A percentile compares a stretch with the other conserved stretches of the same genome.
phyloP scores from a whole-genome alignment of 2,797 vertebrate species.

The Telmatherina bonti region DNA sequence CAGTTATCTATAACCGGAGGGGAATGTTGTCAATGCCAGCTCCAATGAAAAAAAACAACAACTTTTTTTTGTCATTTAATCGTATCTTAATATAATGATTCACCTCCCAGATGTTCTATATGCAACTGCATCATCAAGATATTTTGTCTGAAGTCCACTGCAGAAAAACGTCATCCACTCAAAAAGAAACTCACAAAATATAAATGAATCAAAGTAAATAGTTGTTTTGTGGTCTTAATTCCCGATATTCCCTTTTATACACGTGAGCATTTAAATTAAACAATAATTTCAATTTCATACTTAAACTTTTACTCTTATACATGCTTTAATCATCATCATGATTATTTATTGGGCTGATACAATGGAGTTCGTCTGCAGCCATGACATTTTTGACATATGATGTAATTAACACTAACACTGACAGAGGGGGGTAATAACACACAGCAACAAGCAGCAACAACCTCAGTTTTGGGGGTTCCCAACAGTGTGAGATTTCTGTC shows the following conservation, averaged over 20 bases:
- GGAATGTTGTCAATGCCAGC: too few relatives aligned
- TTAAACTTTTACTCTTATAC: neutral
- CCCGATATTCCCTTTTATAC: neutral
- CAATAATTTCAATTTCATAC: neutral
- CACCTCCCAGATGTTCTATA: too few relatives aligned
- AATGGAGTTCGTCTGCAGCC: slow-evolving; percentile 4
- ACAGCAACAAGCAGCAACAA: neutral
- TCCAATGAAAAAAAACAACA: too few relatives aligned
- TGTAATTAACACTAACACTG: slow-evolving; percentile 33
- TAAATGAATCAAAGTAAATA: neutral
- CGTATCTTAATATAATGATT: too few relatives aligned
- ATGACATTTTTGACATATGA: neutral
- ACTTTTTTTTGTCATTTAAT: too few relatives aligned
- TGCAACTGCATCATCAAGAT: neutral
- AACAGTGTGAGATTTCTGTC: neutral
- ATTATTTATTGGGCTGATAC: too few relatives aligned
- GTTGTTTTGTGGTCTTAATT: neutral
- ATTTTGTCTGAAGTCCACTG: slow-evolving; percentile 36
- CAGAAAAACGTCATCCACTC: neutral
- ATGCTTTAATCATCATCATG: neutral
- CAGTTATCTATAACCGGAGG: too few relatives aligned
- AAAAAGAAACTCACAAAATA: neutral
- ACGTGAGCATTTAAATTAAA: neutral
- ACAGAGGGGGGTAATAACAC: slow-evolving; percentile 55
- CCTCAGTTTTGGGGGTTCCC: neutral